These are phyloP conservation scores for Teleiodes luculella DNA, from an alignment of 2,888 invertebrate species.

Conservation along the genomic window DNA sequence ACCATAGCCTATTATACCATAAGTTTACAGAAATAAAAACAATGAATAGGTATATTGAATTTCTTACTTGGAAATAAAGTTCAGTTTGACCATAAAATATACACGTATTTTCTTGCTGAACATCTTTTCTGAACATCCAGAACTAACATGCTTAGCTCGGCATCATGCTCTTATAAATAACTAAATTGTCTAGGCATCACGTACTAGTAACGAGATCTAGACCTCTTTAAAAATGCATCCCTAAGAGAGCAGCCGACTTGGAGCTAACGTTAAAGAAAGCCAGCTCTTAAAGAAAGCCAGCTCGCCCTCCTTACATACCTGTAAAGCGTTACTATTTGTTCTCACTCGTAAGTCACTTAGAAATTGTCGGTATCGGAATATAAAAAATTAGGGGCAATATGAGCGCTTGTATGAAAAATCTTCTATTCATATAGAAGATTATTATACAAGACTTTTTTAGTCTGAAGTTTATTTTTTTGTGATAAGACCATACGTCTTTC, in stretches of 20 bases:
- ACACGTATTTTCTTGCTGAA: too few species aligned
- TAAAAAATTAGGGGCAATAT: not conserved
- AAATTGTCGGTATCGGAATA: not conserved
- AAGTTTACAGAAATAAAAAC: too few species aligned
- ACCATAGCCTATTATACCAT: too few species aligned
- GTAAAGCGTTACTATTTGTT: not conserved
- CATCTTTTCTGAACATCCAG: not conserved
- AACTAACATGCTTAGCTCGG: not conserved
- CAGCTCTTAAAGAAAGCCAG: not conserved
- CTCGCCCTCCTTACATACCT: not conserved
- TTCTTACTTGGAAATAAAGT: too few species aligned
- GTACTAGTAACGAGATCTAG: not conserved
- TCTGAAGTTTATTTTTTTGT: too few species aligned
- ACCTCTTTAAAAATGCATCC: conserved; percentile 1
- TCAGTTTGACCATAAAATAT: too few species aligned
- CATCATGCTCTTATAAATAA: not conserved
- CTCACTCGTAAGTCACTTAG: not conserved
- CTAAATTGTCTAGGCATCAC: not conserved
- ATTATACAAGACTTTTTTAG: too few species aligned
- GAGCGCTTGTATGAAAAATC: too few species aligned
- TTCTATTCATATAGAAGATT: too few species aligned
- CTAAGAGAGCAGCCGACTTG: not conserved
- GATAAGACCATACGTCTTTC: too few species aligned
- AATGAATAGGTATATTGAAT: too few species aligned
- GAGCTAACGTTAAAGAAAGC: not conserved